These are phyloP conservation scores for Pollenia griseotomentosa DNA, from an alignment of 2,888 invertebrate genomes.

Conservation along the genomic window DNA sequence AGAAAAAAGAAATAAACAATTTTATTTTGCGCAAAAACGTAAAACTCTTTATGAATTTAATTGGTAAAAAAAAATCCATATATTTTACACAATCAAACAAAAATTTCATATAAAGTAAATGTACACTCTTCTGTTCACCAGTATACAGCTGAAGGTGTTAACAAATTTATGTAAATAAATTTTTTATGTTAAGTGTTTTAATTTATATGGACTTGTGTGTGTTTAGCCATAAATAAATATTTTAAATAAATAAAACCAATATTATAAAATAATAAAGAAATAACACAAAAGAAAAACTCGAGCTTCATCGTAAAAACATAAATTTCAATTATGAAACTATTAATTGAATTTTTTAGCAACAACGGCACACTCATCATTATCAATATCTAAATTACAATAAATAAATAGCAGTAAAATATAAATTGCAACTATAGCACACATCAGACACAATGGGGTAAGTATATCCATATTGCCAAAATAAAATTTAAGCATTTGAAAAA, in stretches of 20 bases:
- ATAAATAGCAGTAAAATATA: not conserved
- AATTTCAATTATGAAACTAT: conserved; percentile 68
- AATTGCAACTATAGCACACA: not conserved
- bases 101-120: not conserved
- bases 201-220: not conserved
- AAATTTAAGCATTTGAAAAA: too few species aligned
- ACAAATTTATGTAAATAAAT: not conserved
- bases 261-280: not conserved
- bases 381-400: conserved; percentile 31
- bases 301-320: conserved; percentile 35
- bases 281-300: not conserved
- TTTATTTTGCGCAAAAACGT: not conserved
- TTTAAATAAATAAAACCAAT: conserved; percentile 39
- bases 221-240: conserved; percentile 43
- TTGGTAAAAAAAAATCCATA: not conserved
- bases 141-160: not conserved
- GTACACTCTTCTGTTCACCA: not conserved
- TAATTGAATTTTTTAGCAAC: conserved; percentile 65
- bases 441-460: conserved; percentile 17
- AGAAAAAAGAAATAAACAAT: not conserved
- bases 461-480: not conserved
- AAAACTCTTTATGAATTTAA: conserved; percentile 3
- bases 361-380: conserved; percentile 1
- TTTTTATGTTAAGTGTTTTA: conserved; percentile 46
- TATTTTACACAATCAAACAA: conserved; percentile 11